Conservation (phyloP, 1,140 invertebrate species). For the Schmidtea mediterranea region DNA sequence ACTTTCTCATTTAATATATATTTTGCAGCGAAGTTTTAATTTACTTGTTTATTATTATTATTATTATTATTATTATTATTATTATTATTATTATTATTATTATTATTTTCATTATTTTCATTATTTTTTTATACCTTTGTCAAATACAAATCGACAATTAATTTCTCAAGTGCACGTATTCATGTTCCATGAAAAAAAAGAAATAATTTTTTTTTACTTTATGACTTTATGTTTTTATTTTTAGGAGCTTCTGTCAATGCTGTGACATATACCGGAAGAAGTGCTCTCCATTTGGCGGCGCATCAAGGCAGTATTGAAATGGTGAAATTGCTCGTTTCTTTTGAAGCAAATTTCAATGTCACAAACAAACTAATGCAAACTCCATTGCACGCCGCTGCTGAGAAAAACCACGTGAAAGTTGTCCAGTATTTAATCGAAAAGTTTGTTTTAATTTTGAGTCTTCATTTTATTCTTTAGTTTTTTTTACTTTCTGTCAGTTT, state of each 20-base stretch:
- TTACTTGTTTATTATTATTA: too few relatives aligned
- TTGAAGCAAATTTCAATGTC: constrained; percentile 25
- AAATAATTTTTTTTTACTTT: constrained; percentile 25
- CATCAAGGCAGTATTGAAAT: constrained; percentile 21
- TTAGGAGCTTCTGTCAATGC: constrained; percentile 15
- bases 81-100: too few relatives aligned
- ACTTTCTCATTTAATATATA: too few relatives aligned
- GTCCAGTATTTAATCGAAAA: constrained; percentile 22
- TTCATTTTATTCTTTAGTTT: neutral
- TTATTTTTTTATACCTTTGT: too few relatives aligned
- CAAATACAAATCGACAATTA: too few relatives aligned
- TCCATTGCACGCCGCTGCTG: constrained; percentile 27
- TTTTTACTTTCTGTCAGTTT: too few relatives aligned
- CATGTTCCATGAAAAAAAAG: too few relatives aligned
- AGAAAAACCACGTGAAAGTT: constrained; percentile 20
- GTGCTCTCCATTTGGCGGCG: constrained; percentile 27
- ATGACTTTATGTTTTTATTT: neutral
- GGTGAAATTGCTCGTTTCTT: constrained; percentile 20
- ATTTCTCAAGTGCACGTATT: too few relatives aligned
- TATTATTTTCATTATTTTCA: too few relatives aligned
- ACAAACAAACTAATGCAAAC: constrained; percentile 26
- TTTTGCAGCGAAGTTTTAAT: too few relatives aligned
- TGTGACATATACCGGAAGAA: constrained; percentile 17
- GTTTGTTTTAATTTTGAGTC: constrained; percentile 11
- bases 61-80: too few relatives aligned